These are phyloP conservation scores for Sphenopsis melanotis DNA, from an alignment of 2,797 vertebrate genomes.

Conservation along the genomic window DNA sequence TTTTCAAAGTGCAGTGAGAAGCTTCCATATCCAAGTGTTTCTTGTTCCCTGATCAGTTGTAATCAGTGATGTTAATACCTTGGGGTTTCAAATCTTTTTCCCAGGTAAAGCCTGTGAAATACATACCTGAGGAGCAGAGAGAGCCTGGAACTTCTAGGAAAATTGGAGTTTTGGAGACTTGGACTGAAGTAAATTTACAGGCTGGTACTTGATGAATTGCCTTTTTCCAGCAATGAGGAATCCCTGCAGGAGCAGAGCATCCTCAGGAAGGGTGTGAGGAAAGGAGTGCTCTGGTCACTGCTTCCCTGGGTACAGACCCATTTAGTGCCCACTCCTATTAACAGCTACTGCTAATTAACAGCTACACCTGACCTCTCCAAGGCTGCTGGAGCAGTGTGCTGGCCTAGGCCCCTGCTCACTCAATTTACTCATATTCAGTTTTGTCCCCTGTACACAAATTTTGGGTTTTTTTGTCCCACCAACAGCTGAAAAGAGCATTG, in stretches of 20 bases:
- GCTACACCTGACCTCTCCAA: fast-evolving
- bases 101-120: background rate
- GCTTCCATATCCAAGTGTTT: background rate
- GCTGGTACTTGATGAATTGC: background rate
- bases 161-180: background rate
- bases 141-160: background rate
- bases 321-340: background rate
- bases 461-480: background rate
- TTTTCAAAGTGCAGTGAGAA: background rate
- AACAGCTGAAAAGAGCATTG: background rate
- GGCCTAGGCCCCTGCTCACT: no score
- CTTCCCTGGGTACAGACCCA: background rate
- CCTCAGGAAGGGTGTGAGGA: background rate
- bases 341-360: background rate
- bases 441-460: background rate
- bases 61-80: background rate
- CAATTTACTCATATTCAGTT: fast-evolving
- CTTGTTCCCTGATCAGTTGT: background rate
- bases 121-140: background rate
- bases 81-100: background rate
- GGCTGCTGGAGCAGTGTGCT: background rate
- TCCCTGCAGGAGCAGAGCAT: background rate
- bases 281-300: background rate
- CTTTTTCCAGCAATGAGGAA: background rate
- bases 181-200: background rate